A percentile compares a stretch with the other conserved stretches of the same genome.
These are phyloP conservation scores for Mesochorus sp. DNA, from an alignment of 2,888 invertebrate species.

Conservation along the genomic window DNA sequence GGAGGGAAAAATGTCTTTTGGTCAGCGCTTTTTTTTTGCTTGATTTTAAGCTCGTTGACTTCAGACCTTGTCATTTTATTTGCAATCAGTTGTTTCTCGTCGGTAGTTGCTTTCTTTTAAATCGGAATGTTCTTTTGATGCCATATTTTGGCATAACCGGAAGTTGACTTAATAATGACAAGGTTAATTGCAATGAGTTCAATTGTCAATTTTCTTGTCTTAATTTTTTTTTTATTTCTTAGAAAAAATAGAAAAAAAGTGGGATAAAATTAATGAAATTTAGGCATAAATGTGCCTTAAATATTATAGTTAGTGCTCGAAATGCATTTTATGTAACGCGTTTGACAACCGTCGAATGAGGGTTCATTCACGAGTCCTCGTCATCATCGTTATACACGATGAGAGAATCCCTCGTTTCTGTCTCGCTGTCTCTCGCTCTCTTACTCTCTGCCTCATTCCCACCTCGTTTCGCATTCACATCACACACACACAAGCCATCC, in stretches of 20 bases:
- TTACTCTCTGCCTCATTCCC: neutral
- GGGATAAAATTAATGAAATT: neutral
- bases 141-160: no score
- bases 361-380: slow-evolving; percentile 1
- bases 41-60: neutral
- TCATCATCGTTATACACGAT: no score
- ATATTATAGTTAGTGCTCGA: neutral
- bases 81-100: no score
- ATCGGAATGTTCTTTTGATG: no score
- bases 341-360: slow-evolving; percentile 2
- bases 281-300: neutral
- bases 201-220: neutral
- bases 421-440: slow-evolving; percentile 24
- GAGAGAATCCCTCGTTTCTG: slow-evolving; percentile 2
- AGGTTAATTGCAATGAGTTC: no score
- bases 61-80: no score
- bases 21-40: neutral
- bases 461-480: slow-evolving; percentile 35
- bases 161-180: no score
- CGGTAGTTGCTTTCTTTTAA: no score
- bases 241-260: no score
- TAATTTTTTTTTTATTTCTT: neutral
- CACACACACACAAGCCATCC: slow-evolving; percentile 3
- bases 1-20: neutral
- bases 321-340: neutral